A percentile compares a stretch with the other conserved stretches of the same genome.
phyloP scores from a whole-genome alignment of 2,888 invertebrate genomes.

The Harmothoe impar region DNA sequence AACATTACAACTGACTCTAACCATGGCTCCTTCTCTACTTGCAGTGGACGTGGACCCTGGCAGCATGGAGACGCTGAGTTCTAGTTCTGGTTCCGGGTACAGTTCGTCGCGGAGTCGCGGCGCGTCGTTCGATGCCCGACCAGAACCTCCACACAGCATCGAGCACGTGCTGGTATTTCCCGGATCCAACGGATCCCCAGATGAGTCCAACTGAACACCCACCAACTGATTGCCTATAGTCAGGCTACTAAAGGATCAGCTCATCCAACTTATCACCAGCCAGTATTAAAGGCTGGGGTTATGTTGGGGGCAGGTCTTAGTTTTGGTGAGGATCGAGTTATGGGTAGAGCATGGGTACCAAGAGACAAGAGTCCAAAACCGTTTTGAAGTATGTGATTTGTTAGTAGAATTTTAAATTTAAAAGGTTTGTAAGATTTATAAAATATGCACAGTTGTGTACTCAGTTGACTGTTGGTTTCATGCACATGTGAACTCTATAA shows the following conservation, averaged over 20 bases:
- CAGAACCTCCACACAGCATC: slow-evolving; percentile 70
- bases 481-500: too few relatives aligned
- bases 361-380: too few relatives aligned
- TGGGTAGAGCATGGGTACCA: too few relatives aligned
- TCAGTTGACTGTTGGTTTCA: too few relatives aligned
- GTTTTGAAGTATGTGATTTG: too few relatives aligned
- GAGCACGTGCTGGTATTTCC: slow-evolving; percentile 77
- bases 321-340: too few relatives aligned
- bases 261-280: too few relatives aligned
- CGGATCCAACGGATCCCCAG: slow-evolving; percentile 64
- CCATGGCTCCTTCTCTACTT: background rate
- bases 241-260: background rate
- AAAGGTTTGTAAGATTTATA: too few relatives aligned
- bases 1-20: background rate
- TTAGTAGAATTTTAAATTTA: too few relatives aligned
- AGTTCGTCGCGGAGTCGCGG: slow-evolving; percentile 72
- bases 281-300: too few relatives aligned
- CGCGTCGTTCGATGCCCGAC: slow-evolving; percentile 68
- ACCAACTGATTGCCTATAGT: background rate
- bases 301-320: too few relatives aligned
- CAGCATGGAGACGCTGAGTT: slow-evolving; percentile 79
- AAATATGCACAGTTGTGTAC: too few relatives aligned
- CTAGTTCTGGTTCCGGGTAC: slow-evolving; percentile 79
- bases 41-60: slow-evolving; percentile 71
- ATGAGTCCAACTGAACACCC: slow-evolving; percentile 51